These are phyloP conservation scores for Aplysina aerophoba DNA, from an alignment of 37 sponge, comb jelly and placozoan genomes.

Conservation along the genomic window DNA sequence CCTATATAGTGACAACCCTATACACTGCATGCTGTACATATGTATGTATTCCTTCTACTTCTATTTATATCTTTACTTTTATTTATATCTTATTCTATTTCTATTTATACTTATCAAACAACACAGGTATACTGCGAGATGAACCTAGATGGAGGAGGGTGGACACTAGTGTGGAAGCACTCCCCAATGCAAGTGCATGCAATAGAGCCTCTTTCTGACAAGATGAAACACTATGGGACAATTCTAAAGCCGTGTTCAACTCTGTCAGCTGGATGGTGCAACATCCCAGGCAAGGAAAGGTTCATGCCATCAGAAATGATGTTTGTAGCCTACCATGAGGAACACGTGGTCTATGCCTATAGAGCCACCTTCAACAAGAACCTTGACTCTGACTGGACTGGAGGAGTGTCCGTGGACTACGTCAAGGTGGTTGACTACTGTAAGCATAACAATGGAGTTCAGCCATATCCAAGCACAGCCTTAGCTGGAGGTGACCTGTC, in stretches of 20 bases:
- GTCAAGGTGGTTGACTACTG: slow-evolving; percentile 19
- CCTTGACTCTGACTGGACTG: slow-evolving; percentile 39
- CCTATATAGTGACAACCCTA: no score
- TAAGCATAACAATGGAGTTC: background rate
- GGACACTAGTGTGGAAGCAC: slow-evolving; percentile 43
- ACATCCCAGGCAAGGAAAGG: slow-evolving; percentile 31
- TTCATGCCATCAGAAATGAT: slow-evolving; percentile 33
- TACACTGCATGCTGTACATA: no score
- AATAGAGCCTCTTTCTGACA: background rate
- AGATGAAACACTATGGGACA: slow-evolving; percentile 17
- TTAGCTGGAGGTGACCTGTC: background rate
- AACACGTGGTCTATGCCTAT: slow-evolving; percentile 23
- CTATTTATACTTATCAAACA: background rate
- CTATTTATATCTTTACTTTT: no score
- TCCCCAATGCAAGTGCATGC: slow-evolving; percentile 17
- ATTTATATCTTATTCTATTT: background rate
- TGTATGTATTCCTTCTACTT: no score
- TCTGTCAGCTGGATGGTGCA: slow-evolving; percentile 36
- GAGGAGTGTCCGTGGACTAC: slow-evolving; percentile 5
- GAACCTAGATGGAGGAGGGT: slow-evolving; percentile 36
- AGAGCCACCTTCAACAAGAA: slow-evolving; percentile 36
- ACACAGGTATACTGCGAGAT: slow-evolving; percentile 32
- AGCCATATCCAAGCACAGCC: no score
- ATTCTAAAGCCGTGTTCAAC: slow-evolving; percentile 8
- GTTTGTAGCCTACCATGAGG: slow-evolving; percentile 37